Evolutionary conservation across 2,797 vertebrate species (phyloP).

Genomic region (Pipistrellus pygmaeus): DNA sequence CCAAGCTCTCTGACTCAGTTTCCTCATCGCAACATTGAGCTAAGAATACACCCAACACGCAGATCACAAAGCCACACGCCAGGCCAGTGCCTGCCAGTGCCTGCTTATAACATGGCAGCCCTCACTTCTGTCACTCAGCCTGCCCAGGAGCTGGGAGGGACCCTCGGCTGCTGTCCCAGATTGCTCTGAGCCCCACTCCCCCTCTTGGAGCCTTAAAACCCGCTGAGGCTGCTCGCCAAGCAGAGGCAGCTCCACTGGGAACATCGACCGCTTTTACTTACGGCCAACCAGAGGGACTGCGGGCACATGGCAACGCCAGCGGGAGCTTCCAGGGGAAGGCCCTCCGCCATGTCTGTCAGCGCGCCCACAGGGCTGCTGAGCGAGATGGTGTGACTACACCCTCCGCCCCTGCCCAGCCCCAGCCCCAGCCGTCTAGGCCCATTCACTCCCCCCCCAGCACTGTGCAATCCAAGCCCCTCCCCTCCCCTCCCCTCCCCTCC

Average conservation of each 20-base stretch:
- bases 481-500: no score
- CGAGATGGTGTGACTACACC: not conserved
- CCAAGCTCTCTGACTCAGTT: not conserved
- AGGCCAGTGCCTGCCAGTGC: not conserved
- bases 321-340: not conserved
- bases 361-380: not conserved
- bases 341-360: not conserved
- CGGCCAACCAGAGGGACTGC: not conserved
- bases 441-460: no score
- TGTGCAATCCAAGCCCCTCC: fast-evolving
- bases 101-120: no score
- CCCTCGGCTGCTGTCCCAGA: not conserved
- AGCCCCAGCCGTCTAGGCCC: fast-evolving
- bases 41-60: no score
- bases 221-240: not conserved
- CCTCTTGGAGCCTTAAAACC: not conserved
- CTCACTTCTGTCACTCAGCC: fast-evolving
- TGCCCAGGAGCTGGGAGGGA: not conserved
- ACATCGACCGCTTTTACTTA: not conserved
- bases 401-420: no score
- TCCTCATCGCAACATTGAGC: not conserved
- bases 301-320: fast-evolving
- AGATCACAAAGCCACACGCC: not conserved
- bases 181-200: not conserved
- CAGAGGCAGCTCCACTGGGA: not conserved